Evolutionary conservation across 2,113 vertebrate species (phyloP), one percentile per base, ranked within the genome.

Genomic region (Psittacula cyanocephala): DNA sequence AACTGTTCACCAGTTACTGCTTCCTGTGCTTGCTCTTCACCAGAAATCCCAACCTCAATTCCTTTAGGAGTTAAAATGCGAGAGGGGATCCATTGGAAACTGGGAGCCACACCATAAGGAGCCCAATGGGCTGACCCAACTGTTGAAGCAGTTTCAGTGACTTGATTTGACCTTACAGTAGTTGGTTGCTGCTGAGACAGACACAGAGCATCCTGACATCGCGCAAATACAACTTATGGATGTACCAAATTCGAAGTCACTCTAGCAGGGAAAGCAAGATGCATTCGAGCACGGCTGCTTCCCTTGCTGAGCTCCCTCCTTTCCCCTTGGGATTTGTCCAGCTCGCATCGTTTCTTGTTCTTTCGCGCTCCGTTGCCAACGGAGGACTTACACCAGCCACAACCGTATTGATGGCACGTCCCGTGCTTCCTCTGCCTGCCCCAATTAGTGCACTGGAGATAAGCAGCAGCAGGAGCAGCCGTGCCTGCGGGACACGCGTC

Each of bases 361-460:
- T 60, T 65, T 35, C 49, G 11, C 55, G 3, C 62, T 46, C 33
- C 50, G 57, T 65, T 82, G 50, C 72, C 69, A 39, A 67, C 24
- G 1, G 1, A 22, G 39, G 28, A 5, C 35, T 92, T 22, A 9
- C 41, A 35, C 68, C 68, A 53, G 85, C 85, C 75, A 88, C 83
- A 90, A 29, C 69, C 43, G 14, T 86, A 95, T 88, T 27, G 83
- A 88, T 94, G 59, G 68, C 67, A 47, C 1, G 6, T 71, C 88
- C 37, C 3, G 37, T 10, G 72, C 93, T 93, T 92, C 92, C 83
- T 95, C 55, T 60, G 37, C 6, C 41, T 60, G 19, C 82, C 88
- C 95, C 59, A 92, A 95, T 96, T 88, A 97, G 92, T 2, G 65
- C 12, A 2, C 4, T 37, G 25, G 43, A 86, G 94, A 95, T 75